A percentile compares a stretch with the other conserved stretches of the same genome.
Conservation (phyloP, 2,888 invertebrate species). For the Linnaemya vulpina region DNA sequence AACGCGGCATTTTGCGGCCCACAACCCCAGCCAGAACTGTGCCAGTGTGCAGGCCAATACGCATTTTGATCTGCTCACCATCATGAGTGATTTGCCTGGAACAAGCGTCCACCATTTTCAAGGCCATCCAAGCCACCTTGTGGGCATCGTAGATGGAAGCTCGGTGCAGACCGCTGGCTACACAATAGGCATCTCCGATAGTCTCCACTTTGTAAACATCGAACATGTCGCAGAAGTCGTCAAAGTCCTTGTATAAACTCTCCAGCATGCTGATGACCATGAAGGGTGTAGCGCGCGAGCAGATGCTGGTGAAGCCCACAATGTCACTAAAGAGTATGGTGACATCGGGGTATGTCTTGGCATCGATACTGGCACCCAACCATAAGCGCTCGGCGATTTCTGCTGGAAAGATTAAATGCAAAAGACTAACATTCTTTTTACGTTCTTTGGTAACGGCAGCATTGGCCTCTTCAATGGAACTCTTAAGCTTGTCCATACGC, state of each 20-base stretch:
- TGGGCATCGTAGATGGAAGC: slow-evolving; percentile 94
- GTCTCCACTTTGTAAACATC: slow-evolving; percentile 99
- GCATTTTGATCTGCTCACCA: slow-evolving; percentile 95
- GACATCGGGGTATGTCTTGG: slow-evolving; percentile 95
- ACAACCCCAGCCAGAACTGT: slow-evolving; percentile 97
- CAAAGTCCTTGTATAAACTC: slow-evolving; percentile 95
- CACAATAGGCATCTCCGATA: slow-evolving; percentile 98
- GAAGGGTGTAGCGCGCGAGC: slow-evolving; percentile 96
- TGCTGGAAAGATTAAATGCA: slow-evolving; percentile 97
- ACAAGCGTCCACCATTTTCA: slow-evolving; percentile 96
- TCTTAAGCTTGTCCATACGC: slow-evolving; percentile 96
- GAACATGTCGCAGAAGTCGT: slow-evolving; percentile 94
- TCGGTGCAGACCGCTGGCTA: slow-evolving; percentile 95
- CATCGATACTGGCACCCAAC: slow-evolving; percentile 96
- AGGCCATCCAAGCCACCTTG: slow-evolving; percentile 98
- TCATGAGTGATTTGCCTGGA: slow-evolving; percentile 94
- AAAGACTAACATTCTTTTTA: slow-evolving; percentile 96
- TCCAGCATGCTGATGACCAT: slow-evolving; percentile 98
- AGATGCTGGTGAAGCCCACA: slow-evolving; percentile 97
- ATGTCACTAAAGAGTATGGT: slow-evolving; percentile 98
- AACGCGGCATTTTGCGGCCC: slow-evolving; percentile 91
- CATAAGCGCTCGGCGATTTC: slow-evolving; percentile 96
- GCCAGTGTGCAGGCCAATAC: slow-evolving; percentile 97
- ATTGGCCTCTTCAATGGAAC: slow-evolving; percentile 96
- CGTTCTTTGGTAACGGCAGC: slow-evolving; percentile 95